Evolutionary conservation across 2,888 invertebrate species (phyloP), one percentile per base, ranked within the genome.

Genomic region (Osmoderma eremita): DNA sequence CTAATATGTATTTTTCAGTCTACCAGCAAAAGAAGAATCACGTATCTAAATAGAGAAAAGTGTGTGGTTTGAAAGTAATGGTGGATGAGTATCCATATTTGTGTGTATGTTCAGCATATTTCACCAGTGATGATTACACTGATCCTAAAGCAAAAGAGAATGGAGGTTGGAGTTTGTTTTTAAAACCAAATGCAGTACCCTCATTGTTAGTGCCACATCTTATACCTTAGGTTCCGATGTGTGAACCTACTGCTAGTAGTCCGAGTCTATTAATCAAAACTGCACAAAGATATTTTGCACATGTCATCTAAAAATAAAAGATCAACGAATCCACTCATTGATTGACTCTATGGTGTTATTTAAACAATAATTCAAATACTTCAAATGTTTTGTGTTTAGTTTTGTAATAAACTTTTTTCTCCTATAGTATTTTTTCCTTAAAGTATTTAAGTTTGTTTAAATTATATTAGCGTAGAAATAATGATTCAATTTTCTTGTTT

Each of bases 241-340:
- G 36, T 36, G 10, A 36, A 36, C 36, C 36, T 36, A 36, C 6
- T 36, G 10, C 36, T 42, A 42, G 13, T n/a, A 42, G n/a, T n/a
- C n/a, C n/a, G n/a, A 42, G n/a, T 36, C 36, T 36, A 36, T 36
- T 36, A 36, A 36, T 36, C 6, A 36, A 36, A 36, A 36, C 10
- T 5, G 5, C 36, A 42, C 4, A 4, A 13, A 13, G 5, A 42
- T 12, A 42, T 12, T 12, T 42, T 42, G n/a, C n/a, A n/a, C n/a
- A n/a, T n/a, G 8, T 42, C 42, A 42, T 42, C 42, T 12, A 42
- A 42, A 42, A 42, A 42, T 42, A 13, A 42, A 42, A 42, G 42
- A 12, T 42, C 12, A 4, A 13, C 13, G 13, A 42, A 42, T 42
- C 42, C 42, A 6, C 42, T 42, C 8, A 42, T n/a, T n/a, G 13